A percentile compares a stretch with the other conserved stretches of the same genome.
Conservation (phyloP, 2,888 invertebrate species). For the Drosophila hawaiiensis region DNA sequence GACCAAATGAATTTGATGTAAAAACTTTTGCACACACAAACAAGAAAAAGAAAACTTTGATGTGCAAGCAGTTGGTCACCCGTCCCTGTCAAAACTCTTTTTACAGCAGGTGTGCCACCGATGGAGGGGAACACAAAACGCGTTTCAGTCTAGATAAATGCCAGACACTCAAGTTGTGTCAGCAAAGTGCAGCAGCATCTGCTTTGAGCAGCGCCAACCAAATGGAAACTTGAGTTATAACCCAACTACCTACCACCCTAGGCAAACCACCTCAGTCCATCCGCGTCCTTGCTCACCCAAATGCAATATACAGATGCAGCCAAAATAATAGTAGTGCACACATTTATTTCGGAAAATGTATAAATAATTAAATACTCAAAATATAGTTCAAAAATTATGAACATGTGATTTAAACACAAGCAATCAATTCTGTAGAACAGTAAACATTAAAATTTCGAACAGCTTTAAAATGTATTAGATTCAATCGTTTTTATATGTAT, state of each 20-base stretch:
- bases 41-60: constrained; percentile 42
- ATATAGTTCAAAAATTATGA: neutral
- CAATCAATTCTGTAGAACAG: neutral
- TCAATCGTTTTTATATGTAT: neutral
- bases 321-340: neutral
- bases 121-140: constrained; percentile 28
- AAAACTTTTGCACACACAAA: constrained; percentile 55
- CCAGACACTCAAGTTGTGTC: constrained; percentile 67
- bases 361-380: neutral
- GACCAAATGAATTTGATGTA: constrained; percentile 76
- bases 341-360: neutral
- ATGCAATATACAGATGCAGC: neutral
- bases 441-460: neutral
- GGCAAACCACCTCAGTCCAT: neutral
- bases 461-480: neutral
- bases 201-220: constrained; percentile 21
- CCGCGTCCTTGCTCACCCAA: neutral
- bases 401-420: neutral
- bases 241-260: no score
- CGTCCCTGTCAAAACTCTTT: neutral
- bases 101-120: constrained; percentile 60
- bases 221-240: constrained; percentile 28
- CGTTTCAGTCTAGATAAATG: constrained; percentile 71
- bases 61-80: constrained; percentile 34
- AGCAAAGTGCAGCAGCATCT: constrained; percentile 47